Percentiles rank a stretch among this genome's conserved stretches.
Conservation (phyloP, 2,888 invertebrate species). For the Sepioteuthis lessoniana region DNA sequence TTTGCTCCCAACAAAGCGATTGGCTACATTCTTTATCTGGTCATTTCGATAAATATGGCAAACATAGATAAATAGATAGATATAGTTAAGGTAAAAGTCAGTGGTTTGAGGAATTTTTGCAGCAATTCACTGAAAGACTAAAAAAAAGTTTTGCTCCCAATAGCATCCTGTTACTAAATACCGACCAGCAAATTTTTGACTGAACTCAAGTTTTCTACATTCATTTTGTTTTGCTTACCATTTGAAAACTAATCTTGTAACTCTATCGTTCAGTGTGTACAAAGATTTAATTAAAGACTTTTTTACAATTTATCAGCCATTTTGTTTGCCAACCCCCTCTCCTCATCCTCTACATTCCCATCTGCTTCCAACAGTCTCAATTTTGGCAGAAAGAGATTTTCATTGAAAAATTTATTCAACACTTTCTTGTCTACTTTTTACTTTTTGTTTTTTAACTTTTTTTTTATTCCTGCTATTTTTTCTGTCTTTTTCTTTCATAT, state of each 20-base stretch:
- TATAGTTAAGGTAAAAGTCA: too few relatives aligned
- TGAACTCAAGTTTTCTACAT: background rate
- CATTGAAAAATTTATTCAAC: background rate
- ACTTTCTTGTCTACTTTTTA: background rate
- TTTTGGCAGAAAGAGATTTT: conserved; percentile 12
- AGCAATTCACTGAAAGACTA: too few relatives aligned
- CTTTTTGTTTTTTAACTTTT: background rate
- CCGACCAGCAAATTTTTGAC: background rate
- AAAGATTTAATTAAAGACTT: background rate
- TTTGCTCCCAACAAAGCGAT: too few relatives aligned
- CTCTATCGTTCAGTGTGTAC: background rate
- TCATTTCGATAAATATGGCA: too few relatives aligned
- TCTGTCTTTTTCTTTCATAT: background rate
- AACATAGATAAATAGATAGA: too few relatives aligned
- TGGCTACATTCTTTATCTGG: too few relatives aligned
- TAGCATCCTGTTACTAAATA: background rate
- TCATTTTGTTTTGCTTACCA: background rate
- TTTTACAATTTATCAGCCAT: conserved; percentile 8
- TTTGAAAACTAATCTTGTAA: conserved; percentile 23
- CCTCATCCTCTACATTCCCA: background rate
- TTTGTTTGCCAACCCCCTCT: background rate
- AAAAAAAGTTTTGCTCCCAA: too few relatives aligned
- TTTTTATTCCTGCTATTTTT: background rate
- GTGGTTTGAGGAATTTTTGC: too few relatives aligned
- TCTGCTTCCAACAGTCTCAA: background rate